Evolutionary conservation across 2,797 vertebrate genomes (phyloP).

Genomic region (Rallus crepitans): DNA sequence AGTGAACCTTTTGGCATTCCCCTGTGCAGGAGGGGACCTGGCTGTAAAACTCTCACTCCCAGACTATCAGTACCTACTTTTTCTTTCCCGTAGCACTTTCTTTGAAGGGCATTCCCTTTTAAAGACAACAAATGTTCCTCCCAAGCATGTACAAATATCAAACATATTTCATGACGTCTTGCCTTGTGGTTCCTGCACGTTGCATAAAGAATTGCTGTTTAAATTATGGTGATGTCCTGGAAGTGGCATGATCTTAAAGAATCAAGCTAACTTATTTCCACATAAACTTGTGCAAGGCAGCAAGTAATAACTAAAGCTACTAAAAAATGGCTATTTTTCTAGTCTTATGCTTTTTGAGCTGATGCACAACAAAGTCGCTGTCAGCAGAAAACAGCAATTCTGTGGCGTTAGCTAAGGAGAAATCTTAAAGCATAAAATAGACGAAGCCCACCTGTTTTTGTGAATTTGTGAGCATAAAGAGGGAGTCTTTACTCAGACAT

Average conservation of each 20-base stretch:
- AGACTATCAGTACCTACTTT: not conserved
- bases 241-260: not conserved
- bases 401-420: not conserved
- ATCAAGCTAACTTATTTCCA: not conserved
- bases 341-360: not conserved
- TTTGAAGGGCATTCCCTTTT: not conserved
- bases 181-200: not conserved
- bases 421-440: not conserved
- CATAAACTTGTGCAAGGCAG: not conserved
- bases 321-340: not conserved
- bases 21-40: not conserved
- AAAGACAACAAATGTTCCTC: not conserved
- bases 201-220: not conserved
- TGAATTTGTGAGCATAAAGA: not conserved
- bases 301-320: not conserved
- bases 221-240: not conserved
- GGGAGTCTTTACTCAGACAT: not conserved
- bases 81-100: not conserved
- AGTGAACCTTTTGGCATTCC: not conserved
- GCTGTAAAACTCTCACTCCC: not conserved
- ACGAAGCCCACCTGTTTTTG: not conserved
- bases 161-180: rapidly evolving
- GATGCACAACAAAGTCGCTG: not conserved
- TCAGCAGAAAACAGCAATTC: not conserved
- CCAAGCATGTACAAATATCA: not conserved